phyloP scores from a whole-genome alignment of 2,797 vertebrate species.

The Morelia viridis region DNA sequence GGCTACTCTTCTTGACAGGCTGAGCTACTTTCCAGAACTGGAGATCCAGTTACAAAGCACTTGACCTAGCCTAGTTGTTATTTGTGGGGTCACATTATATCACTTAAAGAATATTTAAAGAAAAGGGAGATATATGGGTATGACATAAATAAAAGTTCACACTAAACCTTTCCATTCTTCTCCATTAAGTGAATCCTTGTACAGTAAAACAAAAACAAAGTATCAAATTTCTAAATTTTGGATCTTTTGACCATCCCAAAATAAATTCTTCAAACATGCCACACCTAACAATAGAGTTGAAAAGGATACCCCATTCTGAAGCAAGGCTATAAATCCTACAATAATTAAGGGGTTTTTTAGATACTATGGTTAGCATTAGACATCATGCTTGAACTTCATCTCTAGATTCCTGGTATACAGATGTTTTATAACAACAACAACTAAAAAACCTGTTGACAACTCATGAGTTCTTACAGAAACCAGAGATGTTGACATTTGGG shows the following conservation, averaged over 20 bases:
- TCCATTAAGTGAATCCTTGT: neutral
- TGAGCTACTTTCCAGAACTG: too few relatives aligned
- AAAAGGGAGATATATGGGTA: neutral
- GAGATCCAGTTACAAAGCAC: too few relatives aligned
- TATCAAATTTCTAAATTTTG: neutral
- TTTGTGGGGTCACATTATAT: neutral
- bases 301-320: neutral
- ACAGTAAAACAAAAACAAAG: constrained; percentile 9
- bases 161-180: neutral
- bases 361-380: constrained; percentile 17
- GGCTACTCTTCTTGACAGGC: too few relatives aligned
- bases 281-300: neutral
- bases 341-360: constrained; percentile 33
- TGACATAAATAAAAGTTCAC: neutral
- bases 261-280: constrained; percentile 18
- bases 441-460: constrained; percentile 51
- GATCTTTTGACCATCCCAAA: neutral
- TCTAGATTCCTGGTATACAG: constrained; percentile 41
- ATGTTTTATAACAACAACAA: constrained; percentile 51
- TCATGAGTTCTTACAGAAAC: constrained; percentile 39
- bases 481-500: constrained; percentile 17
- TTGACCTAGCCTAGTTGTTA: too few relatives aligned
- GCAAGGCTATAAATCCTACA: constrained; percentile 24
- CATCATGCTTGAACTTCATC: constrained; percentile 33
- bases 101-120: neutral